phyloP scores from a whole-genome alignment of 2,797 vertebrate genomes.

The Helarctos malayanus region DNA sequence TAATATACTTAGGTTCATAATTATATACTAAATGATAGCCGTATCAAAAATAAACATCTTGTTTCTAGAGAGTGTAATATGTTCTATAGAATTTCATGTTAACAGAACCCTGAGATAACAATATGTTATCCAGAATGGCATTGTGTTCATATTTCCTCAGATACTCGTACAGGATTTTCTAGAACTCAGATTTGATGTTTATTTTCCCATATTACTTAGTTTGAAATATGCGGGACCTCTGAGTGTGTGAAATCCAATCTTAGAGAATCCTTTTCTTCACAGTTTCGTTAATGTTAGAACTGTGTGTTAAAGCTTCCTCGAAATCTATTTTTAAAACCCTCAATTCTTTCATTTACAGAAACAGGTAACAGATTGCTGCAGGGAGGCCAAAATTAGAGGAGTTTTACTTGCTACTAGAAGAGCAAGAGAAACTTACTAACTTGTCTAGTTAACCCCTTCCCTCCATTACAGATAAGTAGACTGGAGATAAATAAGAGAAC shows the following conservation, averaged over 20 bases:
- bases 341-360: slow-evolving; percentile 47
- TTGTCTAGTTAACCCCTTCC: slow-evolving; percentile 39
- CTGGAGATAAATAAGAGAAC: not conserved
- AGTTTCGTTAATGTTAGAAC: slow-evolving; percentile 41
- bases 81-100: slow-evolving; percentile 49
- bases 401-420: not conserved
- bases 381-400: not conserved
- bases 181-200: slow-evolving; percentile 5
- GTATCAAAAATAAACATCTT: slow-evolving; percentile 56
- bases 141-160: slow-evolving; percentile 31
- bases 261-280: not conserved
- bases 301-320: slow-evolving; percentile 3
- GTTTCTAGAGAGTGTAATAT: slow-evolving; percentile 1
- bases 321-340: slow-evolving; percentile 64
- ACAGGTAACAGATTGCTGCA: not conserved
- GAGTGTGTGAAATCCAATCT: not conserved
- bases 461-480: not conserved
- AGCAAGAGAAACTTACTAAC: not conserved
- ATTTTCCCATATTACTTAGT: slow-evolving; percentile 9
- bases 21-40: slow-evolving; percentile 41
- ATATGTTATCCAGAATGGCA: slow-evolving; percentile 18
- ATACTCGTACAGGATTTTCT: not conserved
- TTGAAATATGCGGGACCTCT: slow-evolving; percentile 14
- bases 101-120: slow-evolving; percentile 30
- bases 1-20: slow-evolving; percentile 47